Evolutionary conservation across 2,888 invertebrate species (phyloP).

Genomic region (Diadegma fenestrale): DNA sequence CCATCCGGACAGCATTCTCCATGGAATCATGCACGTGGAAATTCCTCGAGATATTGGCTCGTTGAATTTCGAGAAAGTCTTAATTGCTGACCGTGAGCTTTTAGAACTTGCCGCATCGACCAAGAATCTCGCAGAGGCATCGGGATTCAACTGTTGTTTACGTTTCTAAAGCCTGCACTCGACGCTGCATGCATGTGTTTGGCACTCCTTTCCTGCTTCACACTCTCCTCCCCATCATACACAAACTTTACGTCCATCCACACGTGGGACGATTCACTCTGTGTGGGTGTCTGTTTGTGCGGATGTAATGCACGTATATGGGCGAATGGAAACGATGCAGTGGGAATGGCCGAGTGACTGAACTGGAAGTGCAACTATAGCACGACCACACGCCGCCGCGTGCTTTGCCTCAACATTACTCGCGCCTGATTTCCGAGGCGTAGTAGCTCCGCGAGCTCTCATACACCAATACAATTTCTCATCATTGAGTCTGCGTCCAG

Average conservation of each 20-base stretch:
- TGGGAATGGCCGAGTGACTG: conserved; percentile 70
- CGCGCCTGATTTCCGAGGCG: conserved; percentile 63
- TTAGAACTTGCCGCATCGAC: not conserved
- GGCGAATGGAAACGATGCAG: conserved; percentile 16
- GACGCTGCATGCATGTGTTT: not conserved
- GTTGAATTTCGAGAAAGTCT: not conserved
- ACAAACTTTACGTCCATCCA: conserved; percentile 11
- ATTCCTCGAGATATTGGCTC: not conserved
- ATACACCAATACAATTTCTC: conserved; percentile 21
- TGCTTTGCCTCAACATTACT: conserved; percentile 45
- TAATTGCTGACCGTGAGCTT: not conserved
- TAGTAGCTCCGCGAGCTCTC: conserved; percentile 55
- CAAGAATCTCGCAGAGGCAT: not conserved
- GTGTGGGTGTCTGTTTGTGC: not conserved
- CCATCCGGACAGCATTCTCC: too few relatives aligned
- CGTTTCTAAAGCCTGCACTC: not conserved
- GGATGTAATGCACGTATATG: not conserved
- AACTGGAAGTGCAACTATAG: conserved; percentile 62
- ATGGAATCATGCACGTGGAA: not conserved
- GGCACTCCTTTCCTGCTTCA: not conserved
- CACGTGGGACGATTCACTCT: conserved; percentile 37
- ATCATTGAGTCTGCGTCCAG: not conserved
- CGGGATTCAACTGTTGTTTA: not conserved
- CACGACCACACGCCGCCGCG: conserved; percentile 65
- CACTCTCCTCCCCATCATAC: not conserved